Evolutionary conservation across 2,888 invertebrate genomes (phyloP), one percentile per base, ranked within the genome.

Genomic region (Eupithecia inturbata): DNA sequence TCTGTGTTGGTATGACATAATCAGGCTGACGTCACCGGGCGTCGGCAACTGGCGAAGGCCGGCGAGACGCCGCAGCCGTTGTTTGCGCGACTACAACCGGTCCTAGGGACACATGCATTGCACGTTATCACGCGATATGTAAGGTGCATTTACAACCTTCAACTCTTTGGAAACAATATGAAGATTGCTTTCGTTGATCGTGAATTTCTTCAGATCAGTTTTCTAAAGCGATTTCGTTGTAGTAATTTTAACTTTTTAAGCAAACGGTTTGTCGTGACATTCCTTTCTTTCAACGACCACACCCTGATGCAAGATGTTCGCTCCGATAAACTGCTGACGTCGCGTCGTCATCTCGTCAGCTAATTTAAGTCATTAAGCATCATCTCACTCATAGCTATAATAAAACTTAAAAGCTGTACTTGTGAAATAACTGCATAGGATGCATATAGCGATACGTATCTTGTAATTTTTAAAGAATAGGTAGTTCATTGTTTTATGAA

Each of bases 1-100:
- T 72, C 70, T 85, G 84, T 85, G 84, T 82, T 86, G 84, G 88
- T 83, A 92, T 94, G 94, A 94, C 92, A 94, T 93, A 94, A 94
- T 91, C 92, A 85, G 74, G 87, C 81, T 94, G 92, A 93, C 94
- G 94, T 94, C 93, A 94, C 78, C 92, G 89, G 91, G 92, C 92
- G 92, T 88, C 91, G 91, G 89, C 90, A 88, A 87, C 88, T 84
- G 82, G 83, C 90, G 93, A 93, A 93, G 93, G 94, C 92, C 93
- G 89, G 82, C 91, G 87, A n/a, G n/a, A 71, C 74, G 74, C 72
- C 68, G 68, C 72, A 64, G 83, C 82, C 84, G 88, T 85, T 89
- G 90, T 89, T 88, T 87, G 89, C 86, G 86, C 82, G 88, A 86
- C 84, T 84, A 82, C 84, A 88, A 90, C 91, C 88, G 91, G 89